phyloP scores from a whole-genome alignment of 2,113 vertebrate species.

The Haplotaxodon microlepis region DNA sequence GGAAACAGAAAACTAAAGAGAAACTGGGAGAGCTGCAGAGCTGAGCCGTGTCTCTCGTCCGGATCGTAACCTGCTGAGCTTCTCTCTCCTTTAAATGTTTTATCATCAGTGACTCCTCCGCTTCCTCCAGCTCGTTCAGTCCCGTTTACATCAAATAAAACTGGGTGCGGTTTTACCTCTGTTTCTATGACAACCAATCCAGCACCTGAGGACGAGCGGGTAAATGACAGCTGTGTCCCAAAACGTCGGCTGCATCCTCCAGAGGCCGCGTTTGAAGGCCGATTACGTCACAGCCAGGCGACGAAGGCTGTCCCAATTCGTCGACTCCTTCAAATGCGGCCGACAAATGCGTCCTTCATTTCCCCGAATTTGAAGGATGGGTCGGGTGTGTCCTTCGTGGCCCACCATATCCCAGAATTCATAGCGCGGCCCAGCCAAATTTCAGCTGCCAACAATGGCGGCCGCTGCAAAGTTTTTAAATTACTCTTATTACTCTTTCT shows the following conservation, averaged over 20 bases:
- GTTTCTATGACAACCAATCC: not conserved
- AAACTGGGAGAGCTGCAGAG: not conserved
- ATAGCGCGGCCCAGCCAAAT: too few species aligned
- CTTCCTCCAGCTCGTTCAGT: not conserved
- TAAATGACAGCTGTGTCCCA: not conserved
- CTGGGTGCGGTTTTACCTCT: not conserved
- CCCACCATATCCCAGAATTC: too few species aligned
- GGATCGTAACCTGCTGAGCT: not conserved
- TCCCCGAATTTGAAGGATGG: too few species aligned
- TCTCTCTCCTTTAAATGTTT: not conserved
- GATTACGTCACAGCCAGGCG: fast-evolving
- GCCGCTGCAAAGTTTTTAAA: fast-evolving
- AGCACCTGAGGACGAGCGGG: not conserved
- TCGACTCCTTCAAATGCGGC: too few species aligned
- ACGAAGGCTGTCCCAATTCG: too few species aligned
- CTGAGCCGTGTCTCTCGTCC: not conserved
- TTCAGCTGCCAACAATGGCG: fast-evolving
- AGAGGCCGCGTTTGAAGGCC: too few species aligned
- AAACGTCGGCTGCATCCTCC: fast-evolving
- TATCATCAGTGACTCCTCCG: not conserved
- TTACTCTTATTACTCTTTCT: fast-evolving
- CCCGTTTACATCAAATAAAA: not conserved
- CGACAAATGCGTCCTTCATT: too few species aligned
- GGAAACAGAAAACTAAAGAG: not conserved
- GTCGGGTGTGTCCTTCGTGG: too few species aligned